Conservation (phyloP, 2,797 vertebrate genomes). For the Prunella strophiata region DNA sequence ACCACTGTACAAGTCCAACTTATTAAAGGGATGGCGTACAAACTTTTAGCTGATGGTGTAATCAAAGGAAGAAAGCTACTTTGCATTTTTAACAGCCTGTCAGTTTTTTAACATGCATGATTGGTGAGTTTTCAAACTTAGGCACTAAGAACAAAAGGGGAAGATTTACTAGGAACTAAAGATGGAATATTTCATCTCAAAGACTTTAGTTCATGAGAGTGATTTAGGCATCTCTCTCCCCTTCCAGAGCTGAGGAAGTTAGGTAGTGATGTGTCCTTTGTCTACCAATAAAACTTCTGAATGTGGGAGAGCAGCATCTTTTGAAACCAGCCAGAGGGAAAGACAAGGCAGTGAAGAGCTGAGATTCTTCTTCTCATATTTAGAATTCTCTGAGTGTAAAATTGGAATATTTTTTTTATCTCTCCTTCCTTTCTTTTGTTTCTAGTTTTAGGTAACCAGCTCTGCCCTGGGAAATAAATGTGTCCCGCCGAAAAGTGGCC, state of each 20-base stretch:
- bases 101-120: background rate
- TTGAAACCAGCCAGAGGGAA: background rate
- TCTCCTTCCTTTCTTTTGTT: background rate
- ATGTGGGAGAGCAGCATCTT: background rate
- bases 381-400: background rate
- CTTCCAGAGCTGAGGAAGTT: background rate
- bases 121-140: background rate
- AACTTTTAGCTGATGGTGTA: background rate
- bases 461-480: background rate
- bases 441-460: background rate
- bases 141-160: background rate
- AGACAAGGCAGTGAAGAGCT: background rate
- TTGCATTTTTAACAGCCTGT: background rate
- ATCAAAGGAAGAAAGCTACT: background rate
- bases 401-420: background rate
- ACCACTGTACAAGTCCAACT: background rate
- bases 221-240: background rate
- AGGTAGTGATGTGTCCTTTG: background rate
- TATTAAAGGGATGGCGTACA: background rate
- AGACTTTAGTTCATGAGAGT: background rate
- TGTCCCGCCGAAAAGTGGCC: background rate
- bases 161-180: background rate
- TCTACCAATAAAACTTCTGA: conserved; percentile 5
- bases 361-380: background rate
- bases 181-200: background rate